Evolutionary conservation across 2,888 invertebrate species (phyloP), one percentile per base, ranked within the genome.

Genomic region (Thera britannica): DNA sequence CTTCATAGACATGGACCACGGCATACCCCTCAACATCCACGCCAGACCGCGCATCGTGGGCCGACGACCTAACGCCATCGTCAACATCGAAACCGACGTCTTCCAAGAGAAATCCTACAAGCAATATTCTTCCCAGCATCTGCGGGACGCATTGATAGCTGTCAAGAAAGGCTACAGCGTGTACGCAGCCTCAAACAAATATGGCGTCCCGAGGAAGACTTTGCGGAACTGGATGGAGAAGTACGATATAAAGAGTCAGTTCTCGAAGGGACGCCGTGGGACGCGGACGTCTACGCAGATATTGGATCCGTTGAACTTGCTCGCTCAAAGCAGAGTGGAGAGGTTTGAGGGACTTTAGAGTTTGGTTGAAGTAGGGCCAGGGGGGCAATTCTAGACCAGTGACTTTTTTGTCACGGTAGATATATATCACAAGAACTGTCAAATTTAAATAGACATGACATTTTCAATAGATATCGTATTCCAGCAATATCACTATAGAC

Each of bases 191-290:
- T 94, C 94, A 0, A 94, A 94, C 68, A 94, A 94, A 54, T 94
- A 90, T 70, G 94, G 94, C 0, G 94, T 94, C 36, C 94, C 94
- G 2, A 85, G 94, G 78, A 94, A 94, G 67, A 95, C 95, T 41
- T 80, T 95, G 36, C 79, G 94, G 64, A 94, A 94, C 80, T 95
- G 94, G 93, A 94, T 95, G 94, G 94, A 94, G 62, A 94, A 94
- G 67, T 94, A 94, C 70, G 93, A 94, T 76, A 94, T 94, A 46
- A 93, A 94, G 77, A 94, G 94, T 75, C 94, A 94, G 79, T 94
- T 93, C 74, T 94, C 94, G 0, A 92, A 93, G 76, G 94, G 94
- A 0, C 80, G 94, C 0, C 88, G 94, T 1, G 94, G 94, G 0
- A 78, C 90, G 0, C 80, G 92, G 52, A 80, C 86, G 48, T 72